Base-by-base conservation (phyloP, 1,140 invertebrate species). In the Pseudomyrmex sp. region DNA sequence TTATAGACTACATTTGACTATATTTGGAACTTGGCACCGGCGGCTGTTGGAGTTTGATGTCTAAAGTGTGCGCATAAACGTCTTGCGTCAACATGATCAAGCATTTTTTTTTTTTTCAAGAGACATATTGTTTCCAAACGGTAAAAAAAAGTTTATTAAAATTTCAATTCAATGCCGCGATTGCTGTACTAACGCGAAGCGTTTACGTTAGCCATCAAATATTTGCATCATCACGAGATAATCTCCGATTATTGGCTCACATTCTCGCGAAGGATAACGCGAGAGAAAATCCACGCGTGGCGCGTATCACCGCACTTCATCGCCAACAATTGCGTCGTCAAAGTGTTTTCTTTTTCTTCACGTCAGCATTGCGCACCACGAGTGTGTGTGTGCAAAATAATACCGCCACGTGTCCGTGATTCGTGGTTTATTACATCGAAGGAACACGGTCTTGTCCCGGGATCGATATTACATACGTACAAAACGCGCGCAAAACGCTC, bases 21-120 rank as follows among this genome's bases (percentile, higher is more conserved):
- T 68, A 77, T 79, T 35, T 79, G 12, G 26, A 54, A 58, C 15
- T 79, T 79, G 44, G 12, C 54, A 20, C 1, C 8, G 23, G 18
- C 26, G 23, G 35, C 26, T 52, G 10, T 18, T 20, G 23, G 23
- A 8, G 23, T 44, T 58, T n/a, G 48, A 70, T 56, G 46, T 12
- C 13, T 18, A 48, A n/a, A 79, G 15, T 69, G 20, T 58, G 52
- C 44, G 20, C 63, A 54, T 50, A 1, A 23, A 23, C 35, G 48
- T 0, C 70, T 48, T n/a, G 12, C 58, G 26, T 76, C 65, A 13
- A 1, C 70, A 26, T 46, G 54, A 69, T 4, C 15, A 26, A 70
- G 35, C 50, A 35, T 69, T 77, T 54, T 69, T 44, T 2, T 2
- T 23, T 79, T 79, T 20, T 7, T n/a, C 7, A 48, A 63, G 2